Evolutionary conservation across 37 sponge, comb jelly and placozoan genomes (phyloP), one percentile per base, ranked within the genome.

Genomic region (Amphimedon queenslandica): DNA sequence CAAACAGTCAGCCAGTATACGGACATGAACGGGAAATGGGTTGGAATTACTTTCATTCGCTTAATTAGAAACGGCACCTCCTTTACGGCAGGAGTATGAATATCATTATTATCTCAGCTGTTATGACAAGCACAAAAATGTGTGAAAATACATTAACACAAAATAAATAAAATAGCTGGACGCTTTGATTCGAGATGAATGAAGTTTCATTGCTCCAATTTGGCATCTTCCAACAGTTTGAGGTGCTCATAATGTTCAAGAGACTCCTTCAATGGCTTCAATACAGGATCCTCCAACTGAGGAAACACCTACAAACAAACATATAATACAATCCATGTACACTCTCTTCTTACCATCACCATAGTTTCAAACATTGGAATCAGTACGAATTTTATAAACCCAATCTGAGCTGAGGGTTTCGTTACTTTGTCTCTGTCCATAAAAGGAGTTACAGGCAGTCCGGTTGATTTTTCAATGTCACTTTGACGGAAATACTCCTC

Each of bases 371-470:
- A 93, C 58, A 93, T 57, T 29, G 94, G 94, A 21, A 93, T 73
- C 1, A 93, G 80, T 20, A 93, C 82, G 57, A 76, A 84, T 55
- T 77, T 80, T 71, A 93, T 93, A 86, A 93, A 93, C 28, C 94
- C 94, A 42, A 81, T 84, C 57, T 93, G 94, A 75, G 86, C 83
- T 16, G 79, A 66, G 6, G 90, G 77, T 72, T 93, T 93, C 4
- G 90, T 84, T 25, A 93, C 88, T 40, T 84, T 93, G 64, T 93
- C 94, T 51, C 94, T 67, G 74, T 93, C 94, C 94, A 93, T 93
- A 65, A 89, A 81, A n/a, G 94, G 90, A 28, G 86, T 79, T 2
- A 93, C 94, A 4, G 94, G 94, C 8, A 93, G 73, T 21, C 94
- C 94, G 41, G 88, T 82, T 18, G 58, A 55, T 81, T 93, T 93